Evolutionary conservation across 2,797 vertebrate species (phyloP), one percentile per base, ranked within the genome.

Genomic region (Mallotus villosus): DNA sequence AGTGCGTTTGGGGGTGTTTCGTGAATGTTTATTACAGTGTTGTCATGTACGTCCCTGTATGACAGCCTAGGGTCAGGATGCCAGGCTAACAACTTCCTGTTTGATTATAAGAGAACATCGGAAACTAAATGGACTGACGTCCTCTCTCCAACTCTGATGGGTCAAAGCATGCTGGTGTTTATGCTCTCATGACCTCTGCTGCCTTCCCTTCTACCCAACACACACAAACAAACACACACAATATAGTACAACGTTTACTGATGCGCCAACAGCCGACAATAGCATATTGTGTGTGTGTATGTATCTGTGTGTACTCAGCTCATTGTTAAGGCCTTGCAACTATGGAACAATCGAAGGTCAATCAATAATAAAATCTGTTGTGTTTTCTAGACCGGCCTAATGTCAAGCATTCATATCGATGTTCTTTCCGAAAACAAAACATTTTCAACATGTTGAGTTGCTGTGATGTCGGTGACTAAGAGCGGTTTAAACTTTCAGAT

Each of bases 341-440:
- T 79, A 89, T 88, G 80, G 87, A 82, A 85, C 90, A 82, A 41
- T 75, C 71, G 74, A 84, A 79, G 79, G 63, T 83, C 83, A 84
- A 84, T 66, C 62, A 76, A 78, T 58, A 21, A n/a, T 58, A 21
- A 22, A 22, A 8, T 58, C n/a, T 22, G 6, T 58, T 58, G 55
- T 58, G 55, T 8, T 21, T n/a, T 22, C 9, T n/a, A n/a, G 19
- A 58, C 17, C 4, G 55, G 19, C 22, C 55, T n/a, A n/a, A 21
- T 21, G 53, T 61, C 24, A 29, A 2, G 7, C 2, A 60, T 22
- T 22, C 58, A 17, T 4, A 37, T 34, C 19, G 5, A n/a, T n/a
- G 34, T 34, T 8, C 29, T 5, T 8, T 9, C 8, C 21, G 3
- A 41, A 2, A 14, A 22, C 32, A 62, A 6, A 68, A 6, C n/a